Evolutionary conservation across 30 jellyfish, hydroid and myxozoan genomes (phyloP).

Genomic region (Mastigias papua): DNA sequence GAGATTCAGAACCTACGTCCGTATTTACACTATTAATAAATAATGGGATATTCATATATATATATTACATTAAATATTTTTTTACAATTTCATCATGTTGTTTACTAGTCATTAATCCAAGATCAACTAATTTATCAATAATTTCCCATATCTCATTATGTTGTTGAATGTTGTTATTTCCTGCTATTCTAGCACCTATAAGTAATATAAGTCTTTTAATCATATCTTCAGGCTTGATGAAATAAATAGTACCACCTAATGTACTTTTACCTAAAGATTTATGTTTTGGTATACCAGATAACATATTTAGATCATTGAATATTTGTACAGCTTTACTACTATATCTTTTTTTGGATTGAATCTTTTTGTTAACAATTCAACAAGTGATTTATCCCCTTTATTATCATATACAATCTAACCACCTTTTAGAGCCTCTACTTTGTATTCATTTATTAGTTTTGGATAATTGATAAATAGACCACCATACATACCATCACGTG

Average conservation of each 20-base stretch:
- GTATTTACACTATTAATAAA: not conserved
- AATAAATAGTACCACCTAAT: not conserved
- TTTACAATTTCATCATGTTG: not conserved
- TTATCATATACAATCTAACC: constrained; percentile 22
- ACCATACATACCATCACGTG: not conserved
- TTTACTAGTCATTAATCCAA: not conserved
- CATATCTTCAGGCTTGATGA: not conserved
- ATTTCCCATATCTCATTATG: not conserved
- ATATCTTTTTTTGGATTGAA: constrained; percentile 29
- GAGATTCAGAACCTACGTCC: not conserved
- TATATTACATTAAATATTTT: too few relatives aligned
- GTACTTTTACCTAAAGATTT: not conserved
- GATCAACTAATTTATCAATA: not conserved
- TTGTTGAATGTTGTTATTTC: not conserved
- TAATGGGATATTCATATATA: not conserved
- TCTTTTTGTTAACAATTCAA: constrained; percentile 46
- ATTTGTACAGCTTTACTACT: not conserved
- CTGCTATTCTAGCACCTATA: not conserved
- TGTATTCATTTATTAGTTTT: not conserved
- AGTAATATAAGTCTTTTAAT: not conserved
- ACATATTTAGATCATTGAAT: not conserved
- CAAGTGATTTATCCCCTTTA: constrained; percentile 38
- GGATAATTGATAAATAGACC: not conserved
- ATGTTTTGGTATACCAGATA: not conserved
- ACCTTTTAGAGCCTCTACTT: not conserved